A percentile compares a stretch with the other conserved stretches of the same genome.
Evolutionary conservation across 2,113 vertebrate genomes (phyloP).

Genomic region (Leptodactylus fuscus): DNA sequence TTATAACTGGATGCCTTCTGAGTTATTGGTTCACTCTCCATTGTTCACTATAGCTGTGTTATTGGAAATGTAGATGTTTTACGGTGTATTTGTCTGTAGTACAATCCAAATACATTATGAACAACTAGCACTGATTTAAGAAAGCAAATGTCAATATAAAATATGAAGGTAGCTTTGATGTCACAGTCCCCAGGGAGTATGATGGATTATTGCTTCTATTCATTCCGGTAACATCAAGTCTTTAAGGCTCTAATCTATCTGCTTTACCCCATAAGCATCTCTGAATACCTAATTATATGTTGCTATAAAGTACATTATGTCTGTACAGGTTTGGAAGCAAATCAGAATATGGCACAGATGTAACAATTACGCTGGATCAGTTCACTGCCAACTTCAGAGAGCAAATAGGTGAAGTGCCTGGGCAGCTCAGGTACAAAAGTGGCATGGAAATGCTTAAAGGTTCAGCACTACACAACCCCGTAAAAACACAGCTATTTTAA

Average conservation of each 20-base stretch:
- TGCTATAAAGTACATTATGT: not conserved
- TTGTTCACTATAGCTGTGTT: not conserved
- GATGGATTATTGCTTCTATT: slow-evolving; percentile 33
- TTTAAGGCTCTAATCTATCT: slow-evolving; percentile 39
- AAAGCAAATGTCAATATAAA: slow-evolving; percentile 12
- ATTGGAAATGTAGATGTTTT: not conserved
- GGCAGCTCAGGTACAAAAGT: not conserved
- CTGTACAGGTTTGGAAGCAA: not conserved
- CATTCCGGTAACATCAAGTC: not conserved
- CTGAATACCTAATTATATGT: slow-evolving; percentile 33
- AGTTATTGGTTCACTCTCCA: not conserved
- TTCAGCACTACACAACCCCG: not conserved
- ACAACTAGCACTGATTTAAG: slow-evolving; percentile 5
- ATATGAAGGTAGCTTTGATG: not conserved
- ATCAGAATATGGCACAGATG: not conserved
- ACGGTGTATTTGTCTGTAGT: too few relatives aligned
- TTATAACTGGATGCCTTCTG: not conserved
- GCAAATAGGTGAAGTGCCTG: not conserved
- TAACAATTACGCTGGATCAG: not conserved
- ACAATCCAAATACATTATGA: not conserved
- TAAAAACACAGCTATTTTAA: not conserved
- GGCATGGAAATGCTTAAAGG: too few relatives aligned
- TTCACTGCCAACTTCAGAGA: not conserved
- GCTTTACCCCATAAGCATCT: slow-evolving; percentile 11
- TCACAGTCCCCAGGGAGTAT: slow-evolving; percentile 32